Conservation (phyloP, 2,797 vertebrate species). For the Chelidonichthys spinosus region DNA sequence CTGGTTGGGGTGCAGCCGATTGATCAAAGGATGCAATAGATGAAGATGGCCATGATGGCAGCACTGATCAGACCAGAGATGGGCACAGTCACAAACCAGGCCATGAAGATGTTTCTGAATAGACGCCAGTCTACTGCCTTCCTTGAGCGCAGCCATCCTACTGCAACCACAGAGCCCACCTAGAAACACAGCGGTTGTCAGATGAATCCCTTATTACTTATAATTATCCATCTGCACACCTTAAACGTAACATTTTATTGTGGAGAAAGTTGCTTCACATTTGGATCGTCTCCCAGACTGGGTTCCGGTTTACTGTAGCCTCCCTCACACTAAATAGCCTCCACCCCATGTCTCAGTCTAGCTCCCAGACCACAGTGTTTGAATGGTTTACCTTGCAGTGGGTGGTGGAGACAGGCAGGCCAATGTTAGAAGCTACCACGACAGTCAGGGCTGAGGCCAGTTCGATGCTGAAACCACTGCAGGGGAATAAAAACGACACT, state of each 20-base stretch:
- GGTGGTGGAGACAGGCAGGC: constrained; percentile 97
- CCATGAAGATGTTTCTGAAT: constrained; percentile 98
- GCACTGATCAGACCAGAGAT: constrained; percentile 97
- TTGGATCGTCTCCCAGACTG: constrained; percentile 23
- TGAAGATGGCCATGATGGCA: constrained; percentile 95
- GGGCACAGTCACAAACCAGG: constrained; percentile 98
- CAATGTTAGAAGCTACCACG: constrained; percentile 95
- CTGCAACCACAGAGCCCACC: constrained; percentile 97
- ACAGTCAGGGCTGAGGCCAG: constrained; percentile 96
- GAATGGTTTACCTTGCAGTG: constrained; percentile 93
- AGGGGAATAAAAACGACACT: constrained; percentile 34
- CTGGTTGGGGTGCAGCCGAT: constrained; percentile 14
- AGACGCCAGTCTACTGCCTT: constrained; percentile 98
- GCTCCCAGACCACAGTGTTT: constrained; percentile 59
- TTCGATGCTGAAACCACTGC: constrained; percentile 98
- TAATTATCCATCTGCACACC: neutral
- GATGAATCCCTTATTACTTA: neutral
- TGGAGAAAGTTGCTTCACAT: constrained; percentile 27
- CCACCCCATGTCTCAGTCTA: constrained; percentile 41
- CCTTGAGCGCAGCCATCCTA: constrained; percentile 95
- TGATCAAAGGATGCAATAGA: constrained; percentile 76
- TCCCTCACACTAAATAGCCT: constrained; percentile 44
- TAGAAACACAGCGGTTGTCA: constrained; percentile 62
- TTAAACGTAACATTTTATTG: neutral
- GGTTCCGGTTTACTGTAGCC: constrained; percentile 44